A percentile compares a stretch with the other conserved stretches of the same genome.
Evolutionary conservation across 2,113 vertebrate genomes (phyloP).

Genomic region (Callipepla californica): DNA sequence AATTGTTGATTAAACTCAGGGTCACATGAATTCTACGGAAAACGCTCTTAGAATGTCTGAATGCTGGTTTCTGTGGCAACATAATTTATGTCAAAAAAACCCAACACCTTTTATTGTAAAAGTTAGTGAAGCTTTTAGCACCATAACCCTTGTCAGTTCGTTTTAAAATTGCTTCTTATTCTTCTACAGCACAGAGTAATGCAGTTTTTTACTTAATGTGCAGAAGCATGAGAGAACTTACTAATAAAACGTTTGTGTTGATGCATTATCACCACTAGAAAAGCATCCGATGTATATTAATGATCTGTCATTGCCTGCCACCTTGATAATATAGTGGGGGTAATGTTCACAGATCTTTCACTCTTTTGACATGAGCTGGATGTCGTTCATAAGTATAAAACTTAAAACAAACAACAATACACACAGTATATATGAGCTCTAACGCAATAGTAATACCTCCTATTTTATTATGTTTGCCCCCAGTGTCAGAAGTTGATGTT

Average conservation of each 20-base stretch:
- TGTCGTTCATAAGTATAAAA: conserved; percentile 1
- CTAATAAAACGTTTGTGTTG: background rate
- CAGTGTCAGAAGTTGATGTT: too few species aligned
- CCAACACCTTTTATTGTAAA: background rate
- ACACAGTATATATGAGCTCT: background rate
- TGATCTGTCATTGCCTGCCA: background rate
- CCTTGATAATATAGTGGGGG: background rate
- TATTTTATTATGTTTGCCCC: too few species aligned
- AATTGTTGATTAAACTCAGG: conserved; percentile 24
- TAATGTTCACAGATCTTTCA: background rate
- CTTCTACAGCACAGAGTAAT: background rate
- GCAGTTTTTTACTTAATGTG: background rate
- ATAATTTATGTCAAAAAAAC: background rate
- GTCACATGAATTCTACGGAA: background rate
- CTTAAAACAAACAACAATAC: background rate
- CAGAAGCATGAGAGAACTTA: background rate
- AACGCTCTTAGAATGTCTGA: background rate
- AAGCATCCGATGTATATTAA: background rate
- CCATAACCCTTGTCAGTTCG: background rate
- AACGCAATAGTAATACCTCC: too few species aligned
- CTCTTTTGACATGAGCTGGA: background rate
- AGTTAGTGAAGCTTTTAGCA: conserved; percentile 9
- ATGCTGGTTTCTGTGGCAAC: conserved; percentile 58
- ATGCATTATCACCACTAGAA: background rate
- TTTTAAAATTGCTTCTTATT: conserved; percentile 26